Percentiles rank a stretch among this genome's conserved stretches.
phyloP scores from a whole-genome alignment of 2,888 invertebrate species.

The Onchidella celtica region DNA sequence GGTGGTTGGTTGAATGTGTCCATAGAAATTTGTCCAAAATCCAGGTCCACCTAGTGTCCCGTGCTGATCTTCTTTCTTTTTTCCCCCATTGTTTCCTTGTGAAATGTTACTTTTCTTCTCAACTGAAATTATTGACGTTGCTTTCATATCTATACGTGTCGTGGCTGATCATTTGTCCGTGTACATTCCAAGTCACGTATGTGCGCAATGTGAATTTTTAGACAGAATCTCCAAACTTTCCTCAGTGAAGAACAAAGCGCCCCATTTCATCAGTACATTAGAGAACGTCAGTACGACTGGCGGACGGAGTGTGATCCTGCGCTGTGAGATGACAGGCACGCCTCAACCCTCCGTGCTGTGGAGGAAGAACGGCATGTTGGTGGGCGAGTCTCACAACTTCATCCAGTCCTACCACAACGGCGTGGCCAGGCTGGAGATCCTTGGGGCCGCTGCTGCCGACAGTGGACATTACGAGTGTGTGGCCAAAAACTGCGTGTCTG shows the following conservation, averaged over 20 bases:
- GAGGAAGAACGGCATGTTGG: conserved; percentile 67
- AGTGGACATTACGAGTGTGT: conserved; percentile 70
- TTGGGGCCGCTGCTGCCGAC: conserved; percentile 62
- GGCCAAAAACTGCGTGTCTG: conserved; percentile 65
- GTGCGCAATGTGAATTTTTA: too few relatives aligned
- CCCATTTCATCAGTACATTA: conserved; percentile 57
- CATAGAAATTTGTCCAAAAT: too few relatives aligned
- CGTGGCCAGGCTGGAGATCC: conserved; percentile 65
- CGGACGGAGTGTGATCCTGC: conserved; percentile 61
- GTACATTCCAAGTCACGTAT: too few relatives aligned
- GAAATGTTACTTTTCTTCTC: too few relatives aligned
- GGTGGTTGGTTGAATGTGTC: not conserved
- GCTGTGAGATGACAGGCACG: conserved; percentile 65
- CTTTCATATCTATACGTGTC: too few relatives aligned
- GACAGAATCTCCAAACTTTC: too few relatives aligned
- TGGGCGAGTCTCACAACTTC: conserved; percentile 65
- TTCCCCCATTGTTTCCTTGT: too few relatives aligned
- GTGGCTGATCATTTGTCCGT: too few relatives aligned
- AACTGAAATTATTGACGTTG: too few relatives aligned
- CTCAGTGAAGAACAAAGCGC: conserved; percentile 59
- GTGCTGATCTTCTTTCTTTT: too few relatives aligned
- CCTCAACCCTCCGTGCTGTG: conserved; percentile 68
- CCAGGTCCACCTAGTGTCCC: too few relatives aligned
- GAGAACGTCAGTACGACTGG: conserved; percentile 54
- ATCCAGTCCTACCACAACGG: conserved; percentile 65